These are phyloP conservation scores for Micoletzkya japonica DNA, from an alignment of 2,888 invertebrate genomes.

Conservation along the genomic window DNA sequence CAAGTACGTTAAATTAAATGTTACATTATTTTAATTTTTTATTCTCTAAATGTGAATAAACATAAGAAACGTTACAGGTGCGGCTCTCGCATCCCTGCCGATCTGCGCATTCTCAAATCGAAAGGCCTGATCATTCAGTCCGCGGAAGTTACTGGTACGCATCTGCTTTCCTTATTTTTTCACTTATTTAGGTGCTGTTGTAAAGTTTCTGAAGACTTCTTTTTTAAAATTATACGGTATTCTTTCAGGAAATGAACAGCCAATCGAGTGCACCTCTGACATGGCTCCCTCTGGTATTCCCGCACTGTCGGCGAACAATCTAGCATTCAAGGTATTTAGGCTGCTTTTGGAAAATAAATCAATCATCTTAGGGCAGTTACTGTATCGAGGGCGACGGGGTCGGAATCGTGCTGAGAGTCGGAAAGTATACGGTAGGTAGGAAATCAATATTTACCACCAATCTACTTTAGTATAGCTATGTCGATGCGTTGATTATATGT, in stretches of 20 bases:
- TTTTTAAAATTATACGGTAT: background rate
- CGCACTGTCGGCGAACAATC: conserved; percentile 43
- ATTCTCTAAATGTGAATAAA: background rate
- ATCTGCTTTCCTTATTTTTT: too few relatives aligned
- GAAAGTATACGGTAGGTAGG: conserved; percentile 42
- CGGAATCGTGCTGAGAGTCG: conserved; percentile 48
- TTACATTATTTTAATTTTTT: background rate
- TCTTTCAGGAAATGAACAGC: conserved; percentile 21
- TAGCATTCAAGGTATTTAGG: conserved; percentile 39
- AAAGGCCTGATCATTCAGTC: conserved; percentile 61
- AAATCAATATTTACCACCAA: background rate
- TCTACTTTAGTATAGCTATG: background rate
- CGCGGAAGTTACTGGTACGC: conserved; percentile 37
- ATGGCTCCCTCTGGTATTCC: conserved; percentile 37
- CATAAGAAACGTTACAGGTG: conserved; percentile 5
- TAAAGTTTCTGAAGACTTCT: background rate
- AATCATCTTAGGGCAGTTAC: conserved; percentile 39
- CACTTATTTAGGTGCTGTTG: background rate
- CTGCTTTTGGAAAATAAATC: background rate
- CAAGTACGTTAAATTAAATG: conserved; percentile 31
- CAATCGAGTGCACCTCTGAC: conserved; percentile 45
- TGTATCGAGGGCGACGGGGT: conserved; percentile 53
- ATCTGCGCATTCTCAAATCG: conserved; percentile 52
- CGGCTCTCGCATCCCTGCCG: conserved; percentile 53
- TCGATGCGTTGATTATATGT: background rate